A percentile compares a stretch with the other conserved stretches of the same genome.
These are phyloP conservation scores for Clusia tigrina DNA, from an alignment of 2,888 invertebrate species.

Conservation along the genomic window DNA sequence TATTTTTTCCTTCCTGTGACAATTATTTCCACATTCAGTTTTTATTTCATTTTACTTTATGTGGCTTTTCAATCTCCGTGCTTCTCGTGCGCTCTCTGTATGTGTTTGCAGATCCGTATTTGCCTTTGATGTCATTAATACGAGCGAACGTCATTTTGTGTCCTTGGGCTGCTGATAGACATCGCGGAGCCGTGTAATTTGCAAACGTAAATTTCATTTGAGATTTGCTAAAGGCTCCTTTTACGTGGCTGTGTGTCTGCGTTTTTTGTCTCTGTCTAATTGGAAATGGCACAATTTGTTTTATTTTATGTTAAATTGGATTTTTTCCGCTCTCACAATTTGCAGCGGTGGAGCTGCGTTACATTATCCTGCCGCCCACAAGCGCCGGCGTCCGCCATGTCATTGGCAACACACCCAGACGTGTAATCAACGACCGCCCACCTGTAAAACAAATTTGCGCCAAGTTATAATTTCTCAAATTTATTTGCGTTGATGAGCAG, in stretches of 20 bases:
- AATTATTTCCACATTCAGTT: too few species aligned
- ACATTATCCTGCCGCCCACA: too few species aligned
- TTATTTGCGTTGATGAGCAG: conserved; percentile 21
- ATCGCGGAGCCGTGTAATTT: conserved; percentile 35
- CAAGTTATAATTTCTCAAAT: conserved; percentile 35
- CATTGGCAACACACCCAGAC: not conserved
- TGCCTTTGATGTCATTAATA: too few species aligned
- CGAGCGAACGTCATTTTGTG: too few species aligned
- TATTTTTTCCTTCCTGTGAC: too few species aligned
- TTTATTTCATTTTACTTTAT: too few species aligned
- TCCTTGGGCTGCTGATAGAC: conserved; percentile 35
- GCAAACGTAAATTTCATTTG: conserved; percentile 17
- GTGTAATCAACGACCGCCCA: too few species aligned
- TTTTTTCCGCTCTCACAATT: conserved; percentile 15
- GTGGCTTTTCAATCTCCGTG: too few species aligned
- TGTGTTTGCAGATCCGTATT: too few species aligned
- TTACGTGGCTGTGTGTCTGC: not conserved
- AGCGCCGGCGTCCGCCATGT: not conserved
- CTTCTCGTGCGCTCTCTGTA: too few species aligned
- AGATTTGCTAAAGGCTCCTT: conserved; percentile 17
- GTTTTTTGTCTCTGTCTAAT: conserved; percentile 28
- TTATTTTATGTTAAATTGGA: conserved; percentile 21
- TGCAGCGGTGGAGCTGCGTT: not conserved
- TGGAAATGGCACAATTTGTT: conserved; percentile 33
- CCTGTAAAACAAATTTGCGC: conserved; percentile 13